Conservation (phyloP, 2,888 invertebrate genomes). For the Arge pagana region DNA sequence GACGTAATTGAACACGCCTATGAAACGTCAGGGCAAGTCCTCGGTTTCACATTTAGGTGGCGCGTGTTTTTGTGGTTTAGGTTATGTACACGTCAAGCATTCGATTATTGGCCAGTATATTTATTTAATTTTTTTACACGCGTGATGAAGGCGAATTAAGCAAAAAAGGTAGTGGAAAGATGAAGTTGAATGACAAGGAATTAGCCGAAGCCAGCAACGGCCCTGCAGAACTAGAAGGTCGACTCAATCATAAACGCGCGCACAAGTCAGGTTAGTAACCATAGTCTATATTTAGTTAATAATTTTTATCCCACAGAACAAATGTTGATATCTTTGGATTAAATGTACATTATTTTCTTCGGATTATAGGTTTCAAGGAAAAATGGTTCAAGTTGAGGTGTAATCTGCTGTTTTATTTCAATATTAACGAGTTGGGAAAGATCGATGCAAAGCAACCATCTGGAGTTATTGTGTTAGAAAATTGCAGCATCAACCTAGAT, state of each 20-base stretch:
- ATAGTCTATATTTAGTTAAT: background rate
- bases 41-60: no score
- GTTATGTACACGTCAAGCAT: no score
- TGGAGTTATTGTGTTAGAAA: constrained; percentile 77
- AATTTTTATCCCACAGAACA: background rate
- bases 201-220: constrained; percentile 67
- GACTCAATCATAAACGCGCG: constrained; percentile 69
- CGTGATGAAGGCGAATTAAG: no score
- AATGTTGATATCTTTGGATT: constrained; percentile 3
- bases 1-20: no score
- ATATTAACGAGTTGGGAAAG: constrained; percentile 70
- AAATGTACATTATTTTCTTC: constrained; percentile 6
- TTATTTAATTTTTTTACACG: no score
- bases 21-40: no score
- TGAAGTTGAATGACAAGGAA: constrained; percentile 76
- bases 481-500: constrained; percentile 72
- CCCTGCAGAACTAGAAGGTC: constrained; percentile 69
- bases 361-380: constrained; percentile 72
- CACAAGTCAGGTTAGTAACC: constrained; percentile 50
- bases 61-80: no score
- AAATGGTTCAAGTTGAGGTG: constrained; percentile 76
- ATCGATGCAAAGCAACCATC: constrained; percentile 69
- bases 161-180: constrained; percentile 52
- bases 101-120: no score
- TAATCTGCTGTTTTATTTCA: constrained; percentile 78